phyloP scores from a whole-genome alignment of 2,888 invertebrate genomes.

The Macrosoma leucophasiata region DNA sequence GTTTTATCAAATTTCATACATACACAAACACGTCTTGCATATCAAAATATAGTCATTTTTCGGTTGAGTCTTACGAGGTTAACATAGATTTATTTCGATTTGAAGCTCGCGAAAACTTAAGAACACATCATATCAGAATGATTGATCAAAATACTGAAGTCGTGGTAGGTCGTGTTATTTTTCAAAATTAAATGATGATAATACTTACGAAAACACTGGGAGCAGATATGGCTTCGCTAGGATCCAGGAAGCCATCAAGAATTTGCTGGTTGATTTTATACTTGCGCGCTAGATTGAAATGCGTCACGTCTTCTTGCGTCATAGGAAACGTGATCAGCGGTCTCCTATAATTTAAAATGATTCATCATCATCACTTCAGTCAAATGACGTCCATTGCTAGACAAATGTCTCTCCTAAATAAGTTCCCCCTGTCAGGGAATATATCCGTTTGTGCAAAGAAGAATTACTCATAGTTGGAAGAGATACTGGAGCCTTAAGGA shows the following conservation, averaged over 20 bases:
- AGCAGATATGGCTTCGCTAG: slow-evolving; percentile 50
- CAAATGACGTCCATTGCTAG: too few species aligned
- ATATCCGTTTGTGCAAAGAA: not conserved
- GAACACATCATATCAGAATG: too few species aligned
- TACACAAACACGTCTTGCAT: too few species aligned
- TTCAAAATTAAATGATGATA: not conserved
- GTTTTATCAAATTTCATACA: too few species aligned
- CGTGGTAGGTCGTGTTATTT: not conserved
- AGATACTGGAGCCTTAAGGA: too few species aligned
- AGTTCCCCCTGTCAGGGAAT: too few species aligned
- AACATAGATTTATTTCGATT: too few species aligned
- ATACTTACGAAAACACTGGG: slow-evolving; percentile 63
- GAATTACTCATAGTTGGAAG: not conserved
- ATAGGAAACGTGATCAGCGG: slow-evolving; percentile 65
- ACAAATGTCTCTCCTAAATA: too few species aligned
- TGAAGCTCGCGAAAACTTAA: too few species aligned
- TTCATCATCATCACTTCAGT: slow-evolving; percentile 1
- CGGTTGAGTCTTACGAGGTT: too few species aligned
- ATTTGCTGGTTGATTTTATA: slow-evolving; percentile 63
- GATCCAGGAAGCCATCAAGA: slow-evolving; percentile 55
- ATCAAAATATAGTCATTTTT: too few species aligned
- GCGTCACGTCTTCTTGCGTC: slow-evolving; percentile 46
- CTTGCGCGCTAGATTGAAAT: slow-evolving; percentile 58
- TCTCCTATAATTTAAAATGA: slow-evolving; percentile 34
- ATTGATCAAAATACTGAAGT: too few species aligned